phyloP scores from a whole-genome alignment of 2,797 vertebrate species.

The Taenioides sp. region DNA sequence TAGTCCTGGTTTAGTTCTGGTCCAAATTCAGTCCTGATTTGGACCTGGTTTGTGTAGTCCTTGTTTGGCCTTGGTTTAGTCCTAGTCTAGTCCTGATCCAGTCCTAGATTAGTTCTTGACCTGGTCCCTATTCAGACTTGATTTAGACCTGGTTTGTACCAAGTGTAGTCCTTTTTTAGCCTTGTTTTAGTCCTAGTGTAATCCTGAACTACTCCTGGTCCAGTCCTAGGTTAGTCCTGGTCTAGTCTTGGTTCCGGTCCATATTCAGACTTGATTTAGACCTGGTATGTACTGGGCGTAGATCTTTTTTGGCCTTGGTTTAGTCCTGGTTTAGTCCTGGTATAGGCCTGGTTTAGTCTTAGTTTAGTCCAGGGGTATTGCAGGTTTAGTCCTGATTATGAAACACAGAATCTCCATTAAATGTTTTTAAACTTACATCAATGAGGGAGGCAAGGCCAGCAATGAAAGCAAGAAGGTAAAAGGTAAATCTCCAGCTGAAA shows the following conservation, averaged over 20 bases:
- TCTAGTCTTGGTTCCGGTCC: too few species aligned
- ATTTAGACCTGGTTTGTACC: too few species aligned
- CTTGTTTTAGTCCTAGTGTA: background rate
- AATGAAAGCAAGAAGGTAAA: slow-evolving; percentile 96
- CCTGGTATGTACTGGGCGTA: too few species aligned
- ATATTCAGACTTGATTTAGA: too few species aligned
- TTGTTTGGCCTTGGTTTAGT: background rate
- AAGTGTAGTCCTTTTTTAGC: background rate
- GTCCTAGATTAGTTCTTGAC: background rate
- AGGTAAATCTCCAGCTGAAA: slow-evolving; percentile 97
- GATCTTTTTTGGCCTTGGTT: too few species aligned
- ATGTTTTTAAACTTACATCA: slow-evolving; percentile 84
- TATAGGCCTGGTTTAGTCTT: too few species aligned
- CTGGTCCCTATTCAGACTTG: background rate
- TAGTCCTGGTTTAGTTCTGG: background rate
- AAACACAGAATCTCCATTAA: background rate
- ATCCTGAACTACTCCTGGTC: background rate
- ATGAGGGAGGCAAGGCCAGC: slow-evolving; percentile 90
- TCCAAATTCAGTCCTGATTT: background rate
- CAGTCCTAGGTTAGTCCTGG: background rate
- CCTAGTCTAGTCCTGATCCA: background rate
- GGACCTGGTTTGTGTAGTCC: background rate
- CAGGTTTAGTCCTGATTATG: background rate
- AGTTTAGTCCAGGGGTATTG: background rate
- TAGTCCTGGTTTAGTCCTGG: too few species aligned